Evolutionary conservation across 2,797 vertebrate species (phyloP), one percentile per base, ranked within the genome.

Genomic region (Distichodus sexfasciatus): DNA sequence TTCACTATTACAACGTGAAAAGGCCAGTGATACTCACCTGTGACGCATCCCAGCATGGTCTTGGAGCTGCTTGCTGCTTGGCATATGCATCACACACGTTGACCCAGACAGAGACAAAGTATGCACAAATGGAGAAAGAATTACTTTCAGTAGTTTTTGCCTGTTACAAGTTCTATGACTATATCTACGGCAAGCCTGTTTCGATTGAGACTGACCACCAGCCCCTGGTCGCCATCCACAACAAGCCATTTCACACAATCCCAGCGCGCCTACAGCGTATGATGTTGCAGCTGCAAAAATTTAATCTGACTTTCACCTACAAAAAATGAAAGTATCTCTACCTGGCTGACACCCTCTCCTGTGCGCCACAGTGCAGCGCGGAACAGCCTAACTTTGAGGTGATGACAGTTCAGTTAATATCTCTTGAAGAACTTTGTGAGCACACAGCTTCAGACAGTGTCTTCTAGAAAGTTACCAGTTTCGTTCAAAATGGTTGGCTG

Each of bases 221-320:
- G 2, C 63, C 69, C 15, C 48, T 68, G 1, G 38, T 67, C 1
- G 66, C 54, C 0, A 68, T 69, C 0, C 0, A 64, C 0, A 77
- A 68, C 6, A 71, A 71, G 40, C 50, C 60, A 1, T 28, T 79
- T 1, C 67, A 71, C 24, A 36, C 50, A 19, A 41, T 64, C n/a
- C 80, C 75, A 38, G 71, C 51, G 4, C 2, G 62, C 26, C 43
- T 67, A 0, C 70, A 74, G n/a, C 0, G 46, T 2, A 75, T 74
- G 15, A 64, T 76, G 48, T 31, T 79, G 21, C 29, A 48, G 8
- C 14, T 80, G 6, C 50, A 77, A 2, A 75, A 35, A 1, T 76
- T 44, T 3, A 61, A 46, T 35, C 33, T 35, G 33, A 35, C 33
- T 1, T 35, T 35, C 33, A 35, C 33, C 33, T 35, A 35, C 3